Base-by-base conservation (phyloP, 2,797 vertebrate genomes). In the Apogon talboti region DNA sequence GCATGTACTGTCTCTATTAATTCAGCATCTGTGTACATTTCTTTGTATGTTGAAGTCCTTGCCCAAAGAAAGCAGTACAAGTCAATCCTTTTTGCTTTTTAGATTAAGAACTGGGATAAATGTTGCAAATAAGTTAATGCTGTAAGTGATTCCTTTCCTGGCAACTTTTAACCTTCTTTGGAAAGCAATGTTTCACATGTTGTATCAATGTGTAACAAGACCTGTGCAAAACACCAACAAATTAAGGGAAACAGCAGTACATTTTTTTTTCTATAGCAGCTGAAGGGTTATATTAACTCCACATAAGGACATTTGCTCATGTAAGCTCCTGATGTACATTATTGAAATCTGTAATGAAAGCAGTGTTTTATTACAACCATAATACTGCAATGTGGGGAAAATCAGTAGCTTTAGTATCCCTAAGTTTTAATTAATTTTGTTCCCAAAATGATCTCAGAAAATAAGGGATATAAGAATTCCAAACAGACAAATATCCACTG, bases 191-290 rank as follows among this genome's bases (percentile, higher is more conserved):
- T 58, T 51, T 0, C 2, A 45, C 11, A 14, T 55, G 24, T 66
- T 62, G 41, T 3, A 49, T 71, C 1, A 50, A 4, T 53, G 44
- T 64, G 37, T 40, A 14, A 4, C 41, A 44, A 43, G 19, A 21
- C 42, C 7, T 49, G 15, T 41, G 38, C 9, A 19, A 59, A 6
- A 56, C 19, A 50, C 38, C 13, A 42, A 38, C 54, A 24, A 35
- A 35, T 35, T 35, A 35, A 35, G 33, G 9, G 33, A 35, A 35
- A 35, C 7, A 35, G 7, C 33, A 1, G 24, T 28, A 28, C 24
- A 28, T 6, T 28, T 28, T 28, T 4, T 28, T 28, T 28, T 28
- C 19, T 21, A 21, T 21, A 28, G 24, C 24, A 28, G 24, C 24
- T 28, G 24, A 28, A 3, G 24, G 24, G 9, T 35, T 35, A 8